Percentiles rank a stretch among this genome's conserved stretches.
These are phyloP conservation scores for Nothocercus nigrocapillus DNA, from an alignment of 2,113 vertebrate species.

Conservation along the genomic window DNA sequence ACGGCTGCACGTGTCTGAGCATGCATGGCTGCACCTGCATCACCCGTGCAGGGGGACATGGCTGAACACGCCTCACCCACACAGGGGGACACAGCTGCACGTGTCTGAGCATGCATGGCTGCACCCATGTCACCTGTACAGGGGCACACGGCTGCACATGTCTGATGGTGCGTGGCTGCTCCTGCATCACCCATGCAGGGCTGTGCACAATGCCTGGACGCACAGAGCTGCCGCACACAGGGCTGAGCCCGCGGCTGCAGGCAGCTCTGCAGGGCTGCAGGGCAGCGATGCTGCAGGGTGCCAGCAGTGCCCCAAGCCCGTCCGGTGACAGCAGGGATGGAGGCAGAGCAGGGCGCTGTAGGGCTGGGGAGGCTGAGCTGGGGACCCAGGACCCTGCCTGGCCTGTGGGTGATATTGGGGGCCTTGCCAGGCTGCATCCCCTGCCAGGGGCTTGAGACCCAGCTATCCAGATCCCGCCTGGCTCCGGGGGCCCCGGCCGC, in stretches of 20 bases:
- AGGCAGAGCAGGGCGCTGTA: accelerated
- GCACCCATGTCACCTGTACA: neutral
- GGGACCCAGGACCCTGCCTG: accelerated
- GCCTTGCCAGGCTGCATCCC: neutral
- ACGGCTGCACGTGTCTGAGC: neutral
- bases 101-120: neutral
- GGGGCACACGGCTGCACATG: neutral
- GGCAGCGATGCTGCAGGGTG: accelerated
- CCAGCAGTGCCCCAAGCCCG: accelerated
- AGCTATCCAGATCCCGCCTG: neutral
- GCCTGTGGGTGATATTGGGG: accelerated
- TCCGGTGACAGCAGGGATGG: accelerated
- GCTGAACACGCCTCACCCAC: too few species aligned
- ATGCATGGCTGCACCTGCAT: neutral
- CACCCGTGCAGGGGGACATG: too few species aligned
- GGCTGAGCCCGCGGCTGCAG: accelerated
- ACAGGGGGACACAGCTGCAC: neutral
- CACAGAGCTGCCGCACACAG: accelerated
- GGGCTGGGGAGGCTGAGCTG: accelerated
- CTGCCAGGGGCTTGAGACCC: too few species aligned
- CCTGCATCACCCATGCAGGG: neutral
- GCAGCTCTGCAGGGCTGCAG: neutral
- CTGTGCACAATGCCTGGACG: accelerated
- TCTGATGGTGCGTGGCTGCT: neutral
- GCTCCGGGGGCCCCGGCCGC: neutral